Conservation (phyloP, 1,140 invertebrate genomes). For the Drosophila nikananu region DNA sequence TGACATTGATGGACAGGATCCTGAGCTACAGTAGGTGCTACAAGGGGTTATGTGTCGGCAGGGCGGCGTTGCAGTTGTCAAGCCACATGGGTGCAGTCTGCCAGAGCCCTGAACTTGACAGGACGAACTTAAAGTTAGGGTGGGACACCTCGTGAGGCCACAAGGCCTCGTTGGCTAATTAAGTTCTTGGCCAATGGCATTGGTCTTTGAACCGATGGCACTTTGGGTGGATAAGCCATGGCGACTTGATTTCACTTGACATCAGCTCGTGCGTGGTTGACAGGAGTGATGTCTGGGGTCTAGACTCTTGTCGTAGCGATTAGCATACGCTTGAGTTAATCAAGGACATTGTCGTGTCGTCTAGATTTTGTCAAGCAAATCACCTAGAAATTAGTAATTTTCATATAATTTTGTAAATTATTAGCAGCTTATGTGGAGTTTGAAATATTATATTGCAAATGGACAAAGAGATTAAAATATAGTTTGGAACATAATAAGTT, state of each 20-base stretch:
- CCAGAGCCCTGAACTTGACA: conserved; percentile 35
- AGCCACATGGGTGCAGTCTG: conserved; percentile 37
- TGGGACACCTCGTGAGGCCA: conserved; percentile 2
- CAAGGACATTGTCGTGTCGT: background rate
- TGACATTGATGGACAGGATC: conserved; percentile 44
- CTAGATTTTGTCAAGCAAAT: background rate
- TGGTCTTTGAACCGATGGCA: conserved; percentile 25
- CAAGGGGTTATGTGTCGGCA: conserved; percentile 1
- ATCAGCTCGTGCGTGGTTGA: conserved; percentile 6
- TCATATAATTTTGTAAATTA: background rate
- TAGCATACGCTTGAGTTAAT: conserved; percentile 1
- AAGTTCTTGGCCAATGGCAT: conserved; percentile 33
- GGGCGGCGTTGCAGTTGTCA: conserved; percentile 38
- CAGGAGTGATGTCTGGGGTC: conserved; percentile 25
- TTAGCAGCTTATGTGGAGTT: background rate
- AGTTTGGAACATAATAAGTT: background rate
- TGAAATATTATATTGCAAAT: too few relatives aligned
- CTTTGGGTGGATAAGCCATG: conserved; percentile 22
- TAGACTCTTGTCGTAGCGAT: conserved; percentile 7
- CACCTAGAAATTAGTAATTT: background rate
- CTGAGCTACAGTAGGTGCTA: background rate
- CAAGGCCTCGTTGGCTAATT: conserved; percentile 43
- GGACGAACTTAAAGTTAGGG: conserved; percentile 22
- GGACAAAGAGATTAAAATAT: too few relatives aligned
- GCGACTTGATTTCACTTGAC: conserved; percentile 22